A percentile compares a stretch with the other conserved stretches of the same genome.
These are phyloP conservation scores for Chionodraco myersi DNA, from an alignment of 2,113 vertebrate species.

Conservation along the genomic window DNA sequence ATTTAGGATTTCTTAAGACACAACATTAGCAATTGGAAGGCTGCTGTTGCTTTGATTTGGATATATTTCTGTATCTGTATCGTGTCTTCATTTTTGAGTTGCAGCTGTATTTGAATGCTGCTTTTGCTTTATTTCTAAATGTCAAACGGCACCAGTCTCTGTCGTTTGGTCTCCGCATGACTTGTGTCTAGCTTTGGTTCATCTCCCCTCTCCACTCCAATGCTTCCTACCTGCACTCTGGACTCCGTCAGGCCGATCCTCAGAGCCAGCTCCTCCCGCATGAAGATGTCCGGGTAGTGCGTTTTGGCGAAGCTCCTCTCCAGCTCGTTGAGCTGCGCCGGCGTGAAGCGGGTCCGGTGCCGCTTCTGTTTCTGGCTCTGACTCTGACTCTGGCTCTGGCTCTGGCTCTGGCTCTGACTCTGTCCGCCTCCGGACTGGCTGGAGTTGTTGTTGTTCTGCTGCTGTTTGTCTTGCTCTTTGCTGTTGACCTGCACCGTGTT, in stretches of 20 bases:
- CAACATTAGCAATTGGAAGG: background rate
- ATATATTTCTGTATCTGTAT: background rate
- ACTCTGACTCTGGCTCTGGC: constrained; percentile 77
- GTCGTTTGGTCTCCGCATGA: too few species aligned
- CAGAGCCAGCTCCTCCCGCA: constrained; percentile 94
- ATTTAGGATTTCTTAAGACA: too few species aligned
- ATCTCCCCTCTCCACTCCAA: too few species aligned
- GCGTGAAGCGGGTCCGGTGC: constrained; percentile 96
- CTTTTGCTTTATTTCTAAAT: background rate
- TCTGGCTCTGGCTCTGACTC: constrained; percentile 83
- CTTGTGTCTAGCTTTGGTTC: too few species aligned
- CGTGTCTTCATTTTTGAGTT: background rate
- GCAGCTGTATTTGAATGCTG: background rate
- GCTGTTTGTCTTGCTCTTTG: constrained; percentile 92
- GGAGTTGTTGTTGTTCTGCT: constrained; percentile 77
- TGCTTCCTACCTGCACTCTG: constrained; percentile 90
- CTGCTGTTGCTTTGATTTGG: background rate
- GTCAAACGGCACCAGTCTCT: too few species aligned
- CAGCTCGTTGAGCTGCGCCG: constrained; percentile 95
- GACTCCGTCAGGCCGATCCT: constrained; percentile 96
- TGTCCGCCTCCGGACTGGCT: constrained; percentile 76
- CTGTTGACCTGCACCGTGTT: constrained; percentile 88
- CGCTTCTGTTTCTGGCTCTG: constrained; percentile 92
- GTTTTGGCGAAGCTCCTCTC: constrained; percentile 98
- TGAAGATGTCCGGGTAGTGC: constrained; percentile 97